These are phyloP conservation scores for Hypotaenidia okinawae DNA, from an alignment of 2,797 vertebrate species.

Conservation along the genomic window DNA sequence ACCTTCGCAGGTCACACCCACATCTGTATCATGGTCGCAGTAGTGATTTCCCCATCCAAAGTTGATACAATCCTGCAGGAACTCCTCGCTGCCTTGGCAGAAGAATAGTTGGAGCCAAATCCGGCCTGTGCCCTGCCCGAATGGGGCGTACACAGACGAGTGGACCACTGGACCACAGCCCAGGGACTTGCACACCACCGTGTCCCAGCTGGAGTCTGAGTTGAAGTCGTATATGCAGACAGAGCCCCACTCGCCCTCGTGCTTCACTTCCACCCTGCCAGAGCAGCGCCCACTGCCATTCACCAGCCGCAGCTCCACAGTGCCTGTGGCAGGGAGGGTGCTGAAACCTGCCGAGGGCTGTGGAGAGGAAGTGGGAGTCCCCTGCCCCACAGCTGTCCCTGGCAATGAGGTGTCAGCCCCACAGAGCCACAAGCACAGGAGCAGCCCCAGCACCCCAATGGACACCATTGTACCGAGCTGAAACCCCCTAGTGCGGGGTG, in stretches of 20 bases:
- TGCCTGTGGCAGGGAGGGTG: background rate
- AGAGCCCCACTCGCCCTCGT: background rate
- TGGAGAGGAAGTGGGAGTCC: background rate
- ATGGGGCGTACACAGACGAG: rapidly evolving
- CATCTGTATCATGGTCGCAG: background rate
- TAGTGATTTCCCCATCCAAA: rapidly evolving
- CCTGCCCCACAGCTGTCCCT: background rate
- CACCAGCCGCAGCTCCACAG: background rate
- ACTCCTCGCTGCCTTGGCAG: rapidly evolving
- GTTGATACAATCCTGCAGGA: rapidly evolving
- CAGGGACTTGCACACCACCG: conserved; percentile 1
- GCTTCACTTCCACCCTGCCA: background rate
- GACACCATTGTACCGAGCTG: too few species aligned
- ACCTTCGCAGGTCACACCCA: conserved; percentile 12
- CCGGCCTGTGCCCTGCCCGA: background rate
- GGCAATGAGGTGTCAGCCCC: background rate
- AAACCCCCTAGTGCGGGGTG: too few species aligned
- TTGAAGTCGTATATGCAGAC: background rate
- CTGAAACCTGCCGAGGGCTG: rapidly evolving
- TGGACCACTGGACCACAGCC: background rate
- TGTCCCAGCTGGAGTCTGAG: rapidly evolving
- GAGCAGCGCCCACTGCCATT: background rate
- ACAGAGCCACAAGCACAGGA: background rate
- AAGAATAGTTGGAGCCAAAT: background rate
- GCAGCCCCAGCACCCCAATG: too few species aligned